phyloP scores from a whole-genome alignment of 2,797 vertebrate species.

The Rhyacichthys aspro region DNA sequence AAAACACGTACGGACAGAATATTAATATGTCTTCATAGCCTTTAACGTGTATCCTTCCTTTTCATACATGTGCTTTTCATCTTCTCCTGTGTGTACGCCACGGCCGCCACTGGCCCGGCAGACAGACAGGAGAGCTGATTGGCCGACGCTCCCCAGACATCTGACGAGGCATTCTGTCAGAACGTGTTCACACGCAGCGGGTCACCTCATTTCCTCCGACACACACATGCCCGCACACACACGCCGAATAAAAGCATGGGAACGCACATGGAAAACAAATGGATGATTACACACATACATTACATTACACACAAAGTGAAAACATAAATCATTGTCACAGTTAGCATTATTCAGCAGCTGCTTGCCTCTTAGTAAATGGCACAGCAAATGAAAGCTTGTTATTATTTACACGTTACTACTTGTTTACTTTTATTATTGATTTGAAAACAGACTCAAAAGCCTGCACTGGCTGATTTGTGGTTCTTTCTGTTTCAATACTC shows the following conservation, averaged over 20 bases:
- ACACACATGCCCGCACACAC: constrained; percentile 12
- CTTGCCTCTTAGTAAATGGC: constrained; percentile 28
- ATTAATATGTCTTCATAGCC: constrained; percentile 10
- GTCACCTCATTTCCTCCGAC: constrained; percentile 57
- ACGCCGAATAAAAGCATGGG: constrained; percentile 10
- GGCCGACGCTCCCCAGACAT: constrained; percentile 54
- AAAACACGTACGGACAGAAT: constrained; percentile 9
- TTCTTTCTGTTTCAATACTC: not conserved
- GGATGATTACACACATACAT: constrained; percentile 16
- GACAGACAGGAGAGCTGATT: constrained; percentile 56
- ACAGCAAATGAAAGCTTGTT: constrained; percentile 31
- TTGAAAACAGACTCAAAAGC: constrained; percentile 8
- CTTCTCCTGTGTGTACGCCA: constrained; percentile 16
- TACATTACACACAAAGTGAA: constrained; percentile 11
- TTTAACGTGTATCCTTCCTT: constrained; percentile 12
- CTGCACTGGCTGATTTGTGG: too few relatives aligned
- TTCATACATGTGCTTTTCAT: constrained; percentile 8
- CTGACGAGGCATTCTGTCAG: constrained; percentile 66
- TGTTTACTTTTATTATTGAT: constrained; percentile 52
- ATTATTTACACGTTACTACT: constrained; percentile 54
- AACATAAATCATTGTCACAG: constrained; percentile 60
- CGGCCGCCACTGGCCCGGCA: constrained; percentile 12
- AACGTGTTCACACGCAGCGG: constrained; percentile 41
- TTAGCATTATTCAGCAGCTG: constrained; percentile 54
- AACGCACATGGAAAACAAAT: constrained; percentile 23